Evolutionary conservation across 2,113 vertebrate species (phyloP).

Genomic region (Mixornis gularis): DNA sequence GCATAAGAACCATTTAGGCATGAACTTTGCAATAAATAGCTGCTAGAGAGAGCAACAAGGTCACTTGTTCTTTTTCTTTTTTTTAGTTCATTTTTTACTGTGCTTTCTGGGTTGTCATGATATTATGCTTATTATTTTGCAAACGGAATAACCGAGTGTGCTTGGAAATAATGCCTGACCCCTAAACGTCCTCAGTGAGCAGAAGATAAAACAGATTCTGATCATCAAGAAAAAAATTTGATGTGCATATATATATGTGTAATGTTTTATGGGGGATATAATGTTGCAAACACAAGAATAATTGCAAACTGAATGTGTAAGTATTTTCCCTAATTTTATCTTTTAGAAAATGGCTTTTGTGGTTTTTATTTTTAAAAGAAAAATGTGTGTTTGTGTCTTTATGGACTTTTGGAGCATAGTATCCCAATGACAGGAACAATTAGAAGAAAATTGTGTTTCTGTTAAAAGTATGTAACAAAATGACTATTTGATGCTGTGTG

Average conservation of each 20-base stretch:
- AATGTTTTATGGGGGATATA: slow-evolving; percentile 28
- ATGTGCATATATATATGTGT: background rate
- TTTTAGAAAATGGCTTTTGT: slow-evolving; percentile 4
- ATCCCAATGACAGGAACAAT: background rate
- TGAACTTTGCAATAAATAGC: slow-evolving; percentile 94
- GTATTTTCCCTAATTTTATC: slow-evolving; percentile 66
- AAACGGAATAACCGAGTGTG: slow-evolving; percentile 32
- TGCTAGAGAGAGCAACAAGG: slow-evolving; percentile 66
- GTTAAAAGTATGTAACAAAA: slow-evolving; percentile 40
- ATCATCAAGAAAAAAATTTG: slow-evolving; percentile 6
- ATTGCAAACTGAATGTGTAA: slow-evolving; percentile 74
- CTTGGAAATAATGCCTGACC: slow-evolving; percentile 56
- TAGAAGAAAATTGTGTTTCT: slow-evolving; percentile 37
- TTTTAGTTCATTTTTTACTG: background rate
- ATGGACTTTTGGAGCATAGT: slow-evolving; percentile 12
- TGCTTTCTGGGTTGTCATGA: slow-evolving; percentile 10
- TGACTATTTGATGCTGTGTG: slow-evolving; percentile 19
- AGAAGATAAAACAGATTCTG: slow-evolving; percentile 65
- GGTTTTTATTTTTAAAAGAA: slow-evolving; percentile 28
- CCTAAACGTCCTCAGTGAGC: slow-evolving; percentile 54
- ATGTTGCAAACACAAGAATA: slow-evolving; percentile 63
- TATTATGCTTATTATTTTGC: slow-evolving; percentile 57
- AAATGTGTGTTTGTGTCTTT: background rate
- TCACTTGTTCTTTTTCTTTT: slow-evolving; percentile 64
- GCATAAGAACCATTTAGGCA: slow-evolving; percentile 86